Base-by-base conservation (phyloP, 2,113 vertebrate genomes). In the Centrocercus urophasianus region DNA sequence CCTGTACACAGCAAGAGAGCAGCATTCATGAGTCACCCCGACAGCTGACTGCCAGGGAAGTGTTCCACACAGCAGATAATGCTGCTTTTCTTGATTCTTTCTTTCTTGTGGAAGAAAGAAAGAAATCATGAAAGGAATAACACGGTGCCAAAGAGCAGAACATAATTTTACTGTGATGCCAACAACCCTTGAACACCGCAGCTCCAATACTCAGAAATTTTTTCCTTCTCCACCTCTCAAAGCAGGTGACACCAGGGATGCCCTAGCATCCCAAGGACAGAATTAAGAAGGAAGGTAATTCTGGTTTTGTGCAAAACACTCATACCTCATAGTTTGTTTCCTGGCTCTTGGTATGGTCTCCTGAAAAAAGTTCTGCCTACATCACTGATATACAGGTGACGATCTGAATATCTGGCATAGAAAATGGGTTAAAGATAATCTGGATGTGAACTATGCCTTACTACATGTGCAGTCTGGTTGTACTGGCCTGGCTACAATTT, bases 61-160 rank as follows among this genome's bases (percentile, higher is more conserved):
- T 88, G 14, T 67, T 88, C 73, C 57, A 72, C 56, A 48, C 36
- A 75, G 42, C 36, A 86, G 15, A 32, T 38, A 84, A 65, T 34
- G 6, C 20, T 63, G n/a, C 11, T 91, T 83, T 89, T 71, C 77
- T 82, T 72, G 5, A 67, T 61, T 90, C 86, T 75, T 84, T 4
- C 15, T 65, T 71, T 90, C 22, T 83, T 77, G 45, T 63, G 50
- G 50, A 61, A 60, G 42, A 64, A 76, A n/a, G 40, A 84, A 84
- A 59, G 36, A 50, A 56, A 42, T 7, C 6, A 18, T 15, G 25
- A 89, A 71, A 45, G 67, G 3, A 2, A 80, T 24, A 94, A 71
- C 16, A 64, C 19, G 32, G 19, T 90, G 8, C 12, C 0, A 0
- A 88, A 89, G 65, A 34, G 18, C 22, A 60, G 1, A 1, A 78